These are phyloP conservation scores for Camponotus floridanus DNA, from an alignment of 1,140 invertebrate species.

Conservation along the genomic window DNA sequence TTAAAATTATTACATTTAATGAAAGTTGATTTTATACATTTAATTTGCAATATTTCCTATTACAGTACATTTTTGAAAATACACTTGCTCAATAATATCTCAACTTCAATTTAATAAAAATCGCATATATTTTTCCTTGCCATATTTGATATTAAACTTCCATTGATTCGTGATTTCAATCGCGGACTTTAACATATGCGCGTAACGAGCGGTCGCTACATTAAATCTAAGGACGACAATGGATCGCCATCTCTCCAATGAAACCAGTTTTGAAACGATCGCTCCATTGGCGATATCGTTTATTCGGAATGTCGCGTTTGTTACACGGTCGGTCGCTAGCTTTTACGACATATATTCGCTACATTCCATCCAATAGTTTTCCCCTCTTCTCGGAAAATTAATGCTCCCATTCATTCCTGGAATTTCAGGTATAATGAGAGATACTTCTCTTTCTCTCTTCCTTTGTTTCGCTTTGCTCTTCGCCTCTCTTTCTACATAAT, in stretches of 20 bases:
- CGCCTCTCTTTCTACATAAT: conserved; percentile 5
- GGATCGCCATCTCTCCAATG: conserved; percentile 25
- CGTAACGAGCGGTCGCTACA: neutral
- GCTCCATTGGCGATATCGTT: conserved; percentile 66
- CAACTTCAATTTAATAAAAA: conserved; percentile 19
- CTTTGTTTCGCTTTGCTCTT: neutral
- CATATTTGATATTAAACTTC: neutral
- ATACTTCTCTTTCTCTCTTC: conserved; percentile 22
- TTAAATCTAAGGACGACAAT: conserved; percentile 46
- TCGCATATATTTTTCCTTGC: neutral
- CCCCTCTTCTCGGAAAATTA: conserved; percentile 63
- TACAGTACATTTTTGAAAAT: neutral
- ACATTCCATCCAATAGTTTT: conserved; percentile 62
- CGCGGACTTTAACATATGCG: neutral
- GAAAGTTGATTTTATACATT: neutral
- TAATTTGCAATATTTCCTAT: neutral
- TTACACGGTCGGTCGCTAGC: conserved; percentile 36
- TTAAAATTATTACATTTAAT: neutral
- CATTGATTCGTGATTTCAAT: conserved; percentile 25
- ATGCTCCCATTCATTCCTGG: conserved; percentile 68
- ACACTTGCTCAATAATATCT: neutral
- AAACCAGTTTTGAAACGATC: conserved; percentile 42
- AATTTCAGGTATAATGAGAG: conserved; percentile 69
- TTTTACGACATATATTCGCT: conserved; percentile 62
- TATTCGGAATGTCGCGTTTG: conserved; percentile 66